These are phyloP conservation scores for Simalia tracyae DNA, from an alignment of 2,797 vertebrate genomes.

Conservation along the genomic window DNA sequence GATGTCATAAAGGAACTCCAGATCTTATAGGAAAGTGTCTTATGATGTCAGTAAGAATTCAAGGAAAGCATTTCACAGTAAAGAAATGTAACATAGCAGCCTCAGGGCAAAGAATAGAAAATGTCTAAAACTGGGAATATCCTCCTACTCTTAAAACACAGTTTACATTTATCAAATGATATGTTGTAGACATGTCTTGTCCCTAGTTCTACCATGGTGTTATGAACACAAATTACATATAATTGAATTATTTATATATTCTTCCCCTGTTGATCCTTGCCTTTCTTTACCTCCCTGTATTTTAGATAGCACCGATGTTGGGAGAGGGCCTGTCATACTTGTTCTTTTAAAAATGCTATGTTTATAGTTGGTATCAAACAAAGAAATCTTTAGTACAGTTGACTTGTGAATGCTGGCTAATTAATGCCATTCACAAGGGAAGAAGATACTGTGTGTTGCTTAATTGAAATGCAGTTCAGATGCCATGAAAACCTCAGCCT, in stretches of 20 bases:
- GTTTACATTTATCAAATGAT: background rate
- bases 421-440: background rate
- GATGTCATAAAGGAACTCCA: conserved; percentile 46
- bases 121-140: conserved; percentile 1
- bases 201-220: background rate
- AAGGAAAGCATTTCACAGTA: background rate
- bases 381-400: background rate
- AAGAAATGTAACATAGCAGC: background rate
- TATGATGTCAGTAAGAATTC: conserved; percentile 37
- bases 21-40: background rate
- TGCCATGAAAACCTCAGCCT: background rate
- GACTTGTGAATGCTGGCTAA: background rate
- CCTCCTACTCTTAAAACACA: background rate
- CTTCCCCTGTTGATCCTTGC: background rate
- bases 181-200: background rate
- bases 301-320: background rate
- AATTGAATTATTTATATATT: background rate
- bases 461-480: background rate
- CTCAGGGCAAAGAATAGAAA: background rate
- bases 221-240: background rate
- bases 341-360: background rate
- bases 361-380: background rate
- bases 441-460: background rate
- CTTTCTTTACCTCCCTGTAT: background rate
- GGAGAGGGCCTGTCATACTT: background rate